Evolutionary conservation across 2,888 invertebrate species (phyloP), one percentile per base, ranked within the genome.

Genomic region (Drosophila incognita): DNA sequence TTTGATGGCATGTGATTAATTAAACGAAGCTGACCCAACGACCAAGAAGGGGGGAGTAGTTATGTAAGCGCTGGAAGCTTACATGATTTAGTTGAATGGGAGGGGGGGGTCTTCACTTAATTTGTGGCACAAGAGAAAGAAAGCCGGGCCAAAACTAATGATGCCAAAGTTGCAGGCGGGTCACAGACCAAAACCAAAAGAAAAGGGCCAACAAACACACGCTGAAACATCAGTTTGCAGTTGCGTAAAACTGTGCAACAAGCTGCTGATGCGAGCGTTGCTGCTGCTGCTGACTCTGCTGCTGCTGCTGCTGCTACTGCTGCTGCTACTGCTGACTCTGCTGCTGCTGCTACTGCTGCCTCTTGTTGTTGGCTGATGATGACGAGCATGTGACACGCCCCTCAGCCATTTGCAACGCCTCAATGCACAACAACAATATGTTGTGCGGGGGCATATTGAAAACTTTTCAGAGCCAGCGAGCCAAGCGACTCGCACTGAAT

Each of bases 381-480:
- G 87, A 86, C 82, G 90, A 88, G 75, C 87, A 85, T 74, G 83
- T 82, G 87, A 83, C 91, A 90, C 87, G 87, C 89, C 89, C 79
- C 88, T 18, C 58, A 71, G 68, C 72, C 89, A 79, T 81, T 90
- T 83, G 87, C 76, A 87, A 91, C 90, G 91, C 81, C 79, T 89
- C 82, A 87, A 83, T 90, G 91, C 89, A 90, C 90, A 81, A 53
- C 56, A 74, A 74, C 82, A 76, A 40, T 63, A 61, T 70, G 38
- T 51, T 73, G 24, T 13, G 24, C 51, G 29, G 51, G 29, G 18
- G 49, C 27, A 49, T 74, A 90, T 89, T 85, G 90, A 90, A 87
- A 79, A 75, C 38, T 71, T 74, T 87, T 69, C 70, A 83, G 65
- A 70, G 65, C 24, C 24, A 46, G 24, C 52, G 54, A 65, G 51